Base-by-base conservation (phyloP, 1,140 invertebrate species). In the Calycopis cecrops region DNA sequence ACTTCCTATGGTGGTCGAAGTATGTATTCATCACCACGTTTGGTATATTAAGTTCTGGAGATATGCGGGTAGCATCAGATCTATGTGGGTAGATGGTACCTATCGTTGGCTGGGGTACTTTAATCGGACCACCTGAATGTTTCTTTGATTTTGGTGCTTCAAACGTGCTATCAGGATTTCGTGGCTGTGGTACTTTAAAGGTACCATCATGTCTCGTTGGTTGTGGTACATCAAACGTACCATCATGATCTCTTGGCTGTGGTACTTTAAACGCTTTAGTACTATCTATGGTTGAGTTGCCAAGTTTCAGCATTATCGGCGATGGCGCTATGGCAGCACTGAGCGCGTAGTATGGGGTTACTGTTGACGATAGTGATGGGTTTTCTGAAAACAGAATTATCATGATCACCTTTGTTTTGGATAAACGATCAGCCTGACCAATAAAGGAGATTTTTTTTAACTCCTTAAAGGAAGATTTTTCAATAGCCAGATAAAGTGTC, bases 1-100 rank as follows among this genome's bases (percentile, higher is more conserved):
- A 92, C 69, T 90, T 90, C 21, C 85, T 73, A 52, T 88, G 84
- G 61, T 91, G 90, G 64, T 91, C 90, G 55, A 91, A 90, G 65
- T 91, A 89, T 42, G 77, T 77, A 51, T 87, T 75, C 69, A 85
- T 81, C 4, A 79, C 69, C 12, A 85, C 79, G 53, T 85, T 77
- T 4, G 82, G 82, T 21, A 28, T 28, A 83, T 75, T 75, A n/a
- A 76, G 68, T 12, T 50, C 55, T 53, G 63, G 57, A 10, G 54
- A 52, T 52, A 53, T 35, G 50, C 47, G 12, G n/a, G 62, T 57
- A n/a, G 61, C n/a, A n/a, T n/a, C n/a, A n/a, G n/a, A n/a, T n/a
- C n/a, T n/a, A n/a, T n/a, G n/a, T n/a, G n/a, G n/a, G n/a, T n/a
- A n/a, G n/a, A n/a, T n/a, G n/a, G n/a, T n/a, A n/a, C n/a, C n/a